Base-by-base conservation (phyloP, 2,797 vertebrate species). In the Catamblyrhynchus diadema region DNA sequence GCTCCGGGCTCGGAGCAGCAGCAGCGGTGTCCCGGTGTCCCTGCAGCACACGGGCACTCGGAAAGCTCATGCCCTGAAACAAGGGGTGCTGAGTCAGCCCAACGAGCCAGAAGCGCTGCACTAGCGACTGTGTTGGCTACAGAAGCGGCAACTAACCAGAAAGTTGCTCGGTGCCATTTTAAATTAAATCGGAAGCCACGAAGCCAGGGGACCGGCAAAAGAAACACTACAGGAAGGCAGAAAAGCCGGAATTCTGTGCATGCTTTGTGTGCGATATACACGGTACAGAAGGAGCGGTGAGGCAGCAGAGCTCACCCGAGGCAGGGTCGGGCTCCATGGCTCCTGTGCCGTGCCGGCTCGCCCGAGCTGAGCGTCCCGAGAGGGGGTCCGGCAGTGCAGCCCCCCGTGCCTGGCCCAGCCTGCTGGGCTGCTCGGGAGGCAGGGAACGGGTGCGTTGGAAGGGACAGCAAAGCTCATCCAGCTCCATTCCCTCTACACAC, bases 311-410 rank as follows among this genome's bases (percentile, higher is more conserved):
- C 22, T 7, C 22, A 7, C 0, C 0, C 0, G 4, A 33, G 23
- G 23, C 83, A 30, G 45, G 32, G 12, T 32, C 35, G n/a, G 25
- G 1, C 8, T 15, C 24, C 20, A 1, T 0, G 6, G 51, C 28
- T 32, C 19, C 12, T 2, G 21, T 0, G 4, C 50, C 5, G 0
- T 2, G 42, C 57, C 39, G 3, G 19, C 47, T 56, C 2, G 4
- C 3, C 25, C 5, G 7, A 13, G 56, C n/a, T 10, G 12, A 6
- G 20, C 1, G 27, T 0, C 7, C 1, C 28, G 9, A 67, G 12
- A 17, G 0, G 1, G 7, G 17, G 4, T 4, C 6, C 45, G 10
- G 15, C 9, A 17, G 0, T 0, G 12, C 67, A 18, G n/a, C 24
- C 27, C 56, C 66, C 30, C 1, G 5, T 1, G 5, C 7, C 60